Conservation (phyloP, 2,113 vertebrate genomes). For the Balaeniceps rex region DNA sequence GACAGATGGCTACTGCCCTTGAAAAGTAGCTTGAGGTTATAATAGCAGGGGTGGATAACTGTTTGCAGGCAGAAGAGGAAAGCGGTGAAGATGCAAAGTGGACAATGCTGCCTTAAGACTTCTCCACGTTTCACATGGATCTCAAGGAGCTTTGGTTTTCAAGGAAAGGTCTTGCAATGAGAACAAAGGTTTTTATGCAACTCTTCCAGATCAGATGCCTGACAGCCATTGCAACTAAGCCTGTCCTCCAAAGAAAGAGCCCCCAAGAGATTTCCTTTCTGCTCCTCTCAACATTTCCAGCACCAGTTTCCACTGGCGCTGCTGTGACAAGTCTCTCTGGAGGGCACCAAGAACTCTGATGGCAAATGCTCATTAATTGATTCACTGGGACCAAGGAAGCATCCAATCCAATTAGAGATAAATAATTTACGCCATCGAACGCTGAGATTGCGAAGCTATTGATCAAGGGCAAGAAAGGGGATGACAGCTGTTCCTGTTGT, state of each 20-base stretch:
- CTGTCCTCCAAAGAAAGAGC: background rate
- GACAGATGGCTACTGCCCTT: background rate
- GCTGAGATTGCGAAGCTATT: background rate
- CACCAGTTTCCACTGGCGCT: background rate
- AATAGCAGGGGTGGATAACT: background rate
- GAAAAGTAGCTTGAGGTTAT: background rate
- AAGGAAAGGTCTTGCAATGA: background rate
- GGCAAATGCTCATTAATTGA: slow-evolving; percentile 60
- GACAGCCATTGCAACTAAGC: background rate
- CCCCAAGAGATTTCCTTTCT: background rate
- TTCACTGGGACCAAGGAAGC: background rate
- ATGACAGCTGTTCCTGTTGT: slow-evolving; percentile 21
- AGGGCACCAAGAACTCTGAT: background rate
- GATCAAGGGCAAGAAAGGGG: background rate
- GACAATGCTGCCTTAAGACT: background rate
- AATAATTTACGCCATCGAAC: slow-evolving; percentile 37
- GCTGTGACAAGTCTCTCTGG: background rate
- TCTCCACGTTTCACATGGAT: rapidly evolving
- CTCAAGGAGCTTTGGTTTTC: background rate
- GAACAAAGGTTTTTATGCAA: background rate
- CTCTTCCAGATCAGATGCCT: background rate
- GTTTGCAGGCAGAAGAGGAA: background rate
- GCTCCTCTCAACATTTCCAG: background rate
- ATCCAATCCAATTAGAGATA: slow-evolving; percentile 1
- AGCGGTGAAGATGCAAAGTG: background rate